Evolutionary conservation across 2,888 invertebrate genomes (phyloP).

Genomic region (Andrena haemorrhoa): DNA sequence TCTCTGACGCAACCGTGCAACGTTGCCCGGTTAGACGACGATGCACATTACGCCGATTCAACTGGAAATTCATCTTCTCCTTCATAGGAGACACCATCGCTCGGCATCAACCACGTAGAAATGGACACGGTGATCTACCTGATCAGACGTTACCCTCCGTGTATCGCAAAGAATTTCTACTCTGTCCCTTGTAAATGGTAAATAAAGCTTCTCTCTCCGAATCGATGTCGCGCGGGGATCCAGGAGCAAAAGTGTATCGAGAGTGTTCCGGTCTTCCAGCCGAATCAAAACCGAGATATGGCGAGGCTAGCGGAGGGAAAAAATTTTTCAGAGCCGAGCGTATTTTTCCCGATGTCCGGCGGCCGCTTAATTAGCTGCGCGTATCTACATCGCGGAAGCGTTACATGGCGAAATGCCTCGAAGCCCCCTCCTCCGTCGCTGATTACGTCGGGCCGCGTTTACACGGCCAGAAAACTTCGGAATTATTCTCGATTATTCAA

Average conservation of each 20-base stretch:
- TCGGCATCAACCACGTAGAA: too few relatives aligned
- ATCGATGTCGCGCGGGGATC: background rate
- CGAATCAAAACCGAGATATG: constrained; percentile 33
- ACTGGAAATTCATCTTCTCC: too few relatives aligned
- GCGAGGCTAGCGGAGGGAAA: background rate
- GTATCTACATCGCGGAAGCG: constrained; percentile 57
- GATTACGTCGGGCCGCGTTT: constrained; percentile 70
- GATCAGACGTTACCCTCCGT: too few relatives aligned
- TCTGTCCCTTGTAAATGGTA: too few relatives aligned
- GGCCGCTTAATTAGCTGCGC: constrained; percentile 70
- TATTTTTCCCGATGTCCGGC: constrained; percentile 64
- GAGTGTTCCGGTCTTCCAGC: background rate
- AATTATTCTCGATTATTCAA: constrained; percentile 82
- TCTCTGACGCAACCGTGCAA: constrained; percentile 35
- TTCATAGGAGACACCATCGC: too few relatives aligned
- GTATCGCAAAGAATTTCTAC: too few relatives aligned
- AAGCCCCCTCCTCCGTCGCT: constrained; percentile 53
- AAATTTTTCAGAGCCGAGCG: constrained; percentile 54
- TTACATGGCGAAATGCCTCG: constrained; percentile 72
- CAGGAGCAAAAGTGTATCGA: background rate
- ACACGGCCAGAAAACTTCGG: constrained; percentile 76
- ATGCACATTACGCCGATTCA: background rate
- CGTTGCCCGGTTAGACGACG: background rate
- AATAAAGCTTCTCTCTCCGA: background rate
- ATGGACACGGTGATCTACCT: too few relatives aligned